phyloP scores from a whole-genome alignment of 2,797 vertebrate genomes.

The Sebastes steindachneri region DNA sequence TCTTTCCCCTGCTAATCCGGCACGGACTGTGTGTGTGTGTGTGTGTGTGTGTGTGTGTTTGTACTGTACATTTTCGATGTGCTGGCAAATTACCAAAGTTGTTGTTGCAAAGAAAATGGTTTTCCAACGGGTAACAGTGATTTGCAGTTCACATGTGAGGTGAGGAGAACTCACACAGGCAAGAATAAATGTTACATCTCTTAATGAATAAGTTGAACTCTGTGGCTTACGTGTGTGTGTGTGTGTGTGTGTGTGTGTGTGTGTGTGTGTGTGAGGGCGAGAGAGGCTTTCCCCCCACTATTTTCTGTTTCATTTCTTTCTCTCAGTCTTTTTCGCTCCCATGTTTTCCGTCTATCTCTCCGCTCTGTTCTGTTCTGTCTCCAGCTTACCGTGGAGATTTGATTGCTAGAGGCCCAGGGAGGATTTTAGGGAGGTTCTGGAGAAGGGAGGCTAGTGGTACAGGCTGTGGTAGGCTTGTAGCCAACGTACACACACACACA shows the following conservation, averaged over 20 bases:
- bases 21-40: constrained; percentile 34
- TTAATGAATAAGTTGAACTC: constrained; percentile 48
- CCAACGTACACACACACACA: constrained; percentile 60
- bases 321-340: constrained; percentile 21
- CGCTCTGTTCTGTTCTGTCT: constrained; percentile 66
- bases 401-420: constrained; percentile 77
- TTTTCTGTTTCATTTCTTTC: constrained; percentile 52
- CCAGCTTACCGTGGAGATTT: constrained; percentile 66
- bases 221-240: neutral
- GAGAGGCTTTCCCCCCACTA: neutral
- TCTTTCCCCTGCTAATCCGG: constrained; percentile 57
- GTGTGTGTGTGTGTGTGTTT: constrained; percentile 22
- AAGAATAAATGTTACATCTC: constrained; percentile 38
- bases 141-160: constrained; percentile 40
- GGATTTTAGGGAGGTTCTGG: constrained; percentile 79
- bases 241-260: neutral
- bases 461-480: constrained; percentile 71
- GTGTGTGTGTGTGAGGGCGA: neutral
- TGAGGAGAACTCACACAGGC: constrained; percentile 16
- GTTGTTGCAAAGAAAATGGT: constrained; percentile 59
- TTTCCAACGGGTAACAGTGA: constrained; percentile 51
- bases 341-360: constrained; percentile 59
- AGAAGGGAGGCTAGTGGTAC: constrained; percentile 81
- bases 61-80: constrained; percentile 31
- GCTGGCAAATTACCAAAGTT: constrained; percentile 64